A percentile compares a stretch with the other conserved stretches of the same genome.
Conservation (phyloP, 1,140 invertebrate genomes). For the Cydia amplana region DNA sequence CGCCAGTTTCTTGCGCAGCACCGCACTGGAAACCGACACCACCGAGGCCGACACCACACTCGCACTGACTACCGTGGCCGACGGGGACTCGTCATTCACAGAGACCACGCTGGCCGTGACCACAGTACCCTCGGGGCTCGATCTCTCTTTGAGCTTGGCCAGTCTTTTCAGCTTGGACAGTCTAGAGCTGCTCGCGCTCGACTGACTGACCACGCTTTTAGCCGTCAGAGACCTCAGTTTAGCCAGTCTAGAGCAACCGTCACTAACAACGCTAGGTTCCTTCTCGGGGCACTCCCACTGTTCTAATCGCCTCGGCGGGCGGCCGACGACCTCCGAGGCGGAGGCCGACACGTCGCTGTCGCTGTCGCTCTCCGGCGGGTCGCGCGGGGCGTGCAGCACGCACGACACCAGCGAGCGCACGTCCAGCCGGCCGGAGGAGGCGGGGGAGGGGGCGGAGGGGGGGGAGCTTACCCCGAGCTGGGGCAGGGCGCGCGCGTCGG, state of each 20-base stretch:
- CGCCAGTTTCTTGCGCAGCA: slow-evolving; percentile 15
- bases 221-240: neutral
- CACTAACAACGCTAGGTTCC: neutral
- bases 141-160: neutral
- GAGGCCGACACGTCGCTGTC: slow-evolving; percentile 47
- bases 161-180: neutral
- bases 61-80: neutral
- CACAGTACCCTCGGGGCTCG: neutral
- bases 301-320: slow-evolving; percentile 38
- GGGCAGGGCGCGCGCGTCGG: slow-evolving; percentile 45
- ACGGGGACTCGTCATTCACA: neutral
- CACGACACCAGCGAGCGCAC: slow-evolving; percentile 36
- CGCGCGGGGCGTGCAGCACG: slow-evolving; percentile 24
- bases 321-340: slow-evolving; percentile 45
- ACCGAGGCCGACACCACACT: slow-evolving; percentile 2
- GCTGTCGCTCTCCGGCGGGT: slow-evolving; percentile 30
- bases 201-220: no score
- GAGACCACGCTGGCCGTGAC: neutral
- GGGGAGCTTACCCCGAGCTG: neutral
- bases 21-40: neutral
- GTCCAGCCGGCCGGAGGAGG: slow-evolving; percentile 24
- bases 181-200: neutral
- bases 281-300: slow-evolving; percentile 39
- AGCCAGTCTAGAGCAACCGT: neutral
- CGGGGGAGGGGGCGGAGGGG: no score